These are phyloP conservation scores for Volucella zonaria DNA, from an alignment of 2,888 invertebrate genomes.

Conservation along the genomic window DNA sequence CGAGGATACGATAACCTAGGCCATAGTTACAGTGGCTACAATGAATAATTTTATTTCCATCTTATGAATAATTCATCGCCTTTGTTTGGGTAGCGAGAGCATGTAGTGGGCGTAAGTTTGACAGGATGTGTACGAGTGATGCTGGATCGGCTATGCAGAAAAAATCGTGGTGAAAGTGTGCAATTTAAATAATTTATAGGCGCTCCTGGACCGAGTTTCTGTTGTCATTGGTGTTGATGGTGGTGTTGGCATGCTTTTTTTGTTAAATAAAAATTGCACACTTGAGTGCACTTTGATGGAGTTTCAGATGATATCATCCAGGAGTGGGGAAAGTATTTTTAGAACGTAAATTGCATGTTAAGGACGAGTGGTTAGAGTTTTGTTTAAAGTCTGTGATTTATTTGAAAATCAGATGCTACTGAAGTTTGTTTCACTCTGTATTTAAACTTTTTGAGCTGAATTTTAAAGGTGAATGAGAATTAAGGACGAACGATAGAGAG, in stretches of 20 bases:
- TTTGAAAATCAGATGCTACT: background rate
- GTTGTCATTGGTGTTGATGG: slow-evolving; percentile 2
- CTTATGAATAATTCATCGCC: slow-evolving; percentile 67
- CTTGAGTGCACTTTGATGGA: slow-evolving; percentile 39
- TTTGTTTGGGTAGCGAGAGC: slow-evolving; percentile 27
- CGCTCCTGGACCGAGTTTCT: slow-evolving; percentile 6
- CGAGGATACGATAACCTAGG: background rate
- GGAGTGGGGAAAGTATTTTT: background rate
- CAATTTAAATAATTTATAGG: slow-evolving; percentile 64
- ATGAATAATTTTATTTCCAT: slow-evolving; percentile 43
- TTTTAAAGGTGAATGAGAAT: too few species aligned
- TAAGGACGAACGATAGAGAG: too few species aligned
- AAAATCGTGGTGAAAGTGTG: slow-evolving; percentile 31
- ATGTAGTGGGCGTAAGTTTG: background rate
- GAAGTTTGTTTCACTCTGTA: background rate
- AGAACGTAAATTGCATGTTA: slow-evolving; percentile 3
- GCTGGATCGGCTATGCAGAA: slow-evolving; percentile 39
- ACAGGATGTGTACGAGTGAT: slow-evolving; percentile 44
- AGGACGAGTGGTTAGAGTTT: slow-evolving; percentile 1
- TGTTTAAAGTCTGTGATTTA: slow-evolving; percentile 1
- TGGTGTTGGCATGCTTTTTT: background rate
- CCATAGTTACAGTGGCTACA: background rate
- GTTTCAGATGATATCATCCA: slow-evolving; percentile 16
- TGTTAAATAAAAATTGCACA: slow-evolving; percentile 7
- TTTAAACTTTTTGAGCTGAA: too few species aligned